Base-by-base conservation (phyloP, 2,113 vertebrate species). In the Empidonax traillii region DNA sequence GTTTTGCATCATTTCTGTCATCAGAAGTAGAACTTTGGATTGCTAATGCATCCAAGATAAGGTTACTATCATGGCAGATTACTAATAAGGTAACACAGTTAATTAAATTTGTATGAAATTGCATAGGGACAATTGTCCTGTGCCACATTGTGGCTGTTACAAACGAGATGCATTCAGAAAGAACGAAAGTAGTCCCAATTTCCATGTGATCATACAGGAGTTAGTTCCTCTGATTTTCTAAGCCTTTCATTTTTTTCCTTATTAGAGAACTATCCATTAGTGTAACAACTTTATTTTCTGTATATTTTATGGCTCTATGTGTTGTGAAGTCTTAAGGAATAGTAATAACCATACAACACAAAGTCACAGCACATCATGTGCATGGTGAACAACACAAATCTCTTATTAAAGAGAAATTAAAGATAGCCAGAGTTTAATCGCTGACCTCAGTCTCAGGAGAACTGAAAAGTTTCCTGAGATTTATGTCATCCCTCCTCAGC, bases 181-280 rank as follows among this genome's bases (percentile, higher is more conserved):
- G 35, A 72, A n/a, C 41, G 87, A 56, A 92, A 88, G 35, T 72
- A 56, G 28, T 49, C 39, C 19, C 25, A 24, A 55, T 86, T 59
- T 59, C 85, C 0, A 0, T 67, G 7, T 0, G 0, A 82, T 44
- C 24, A 10, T 2, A 1, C 37, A 72, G 39, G 44, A 84, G 59
- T 76, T 86, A 67, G 52, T 94, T 81, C 37, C 30, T 83, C 46
- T 65, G 73, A 63, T 90, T 89, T 87, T 58, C 4, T 59, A 41
- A 85, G 63, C 77, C 55, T 77, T 81, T 90, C 16, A 39, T 86
- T 93, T 80, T 15, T 85, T 85, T 72, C 30, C 22, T 67, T 85
- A 46, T 85, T 94, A 66, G 35, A 65, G 27, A 24, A 78, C 33
- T 85, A 56, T 41, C 41, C 21, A 37, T 89, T 78, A 52, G 8